These are phyloP conservation scores for Geotrypetes seraphini DNA, from an alignment of 2,797 vertebrate species.

Conservation along the genomic window DNA sequence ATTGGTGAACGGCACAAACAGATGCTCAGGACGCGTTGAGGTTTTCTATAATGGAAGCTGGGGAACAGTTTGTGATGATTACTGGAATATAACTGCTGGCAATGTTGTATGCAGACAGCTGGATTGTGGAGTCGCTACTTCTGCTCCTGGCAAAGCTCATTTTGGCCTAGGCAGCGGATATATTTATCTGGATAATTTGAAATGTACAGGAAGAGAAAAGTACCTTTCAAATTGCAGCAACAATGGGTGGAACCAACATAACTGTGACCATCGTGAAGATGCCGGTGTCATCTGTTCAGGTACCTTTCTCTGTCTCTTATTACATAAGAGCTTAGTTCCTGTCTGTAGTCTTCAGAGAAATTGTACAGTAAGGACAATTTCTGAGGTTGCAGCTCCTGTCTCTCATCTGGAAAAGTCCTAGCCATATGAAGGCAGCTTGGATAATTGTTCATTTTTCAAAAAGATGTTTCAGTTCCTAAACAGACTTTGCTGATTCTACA, in stretches of 20 bases:
- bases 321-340: too few relatives aligned
- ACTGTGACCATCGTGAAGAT: conserved; percentile 2
- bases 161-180: background rate
- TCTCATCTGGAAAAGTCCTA: too few relatives aligned
- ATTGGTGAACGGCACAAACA: background rate
- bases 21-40: background rate
- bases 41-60: background rate
- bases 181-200: background rate
- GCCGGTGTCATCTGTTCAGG: background rate
- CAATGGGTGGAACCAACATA: background rate
- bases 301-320: too few relatives aligned
- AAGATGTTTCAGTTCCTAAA: too few relatives aligned
- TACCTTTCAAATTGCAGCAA: background rate
- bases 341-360: too few relatives aligned
- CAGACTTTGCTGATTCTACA: too few relatives aligned
- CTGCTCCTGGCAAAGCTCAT: background rate
- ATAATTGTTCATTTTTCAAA: too few relatives aligned
- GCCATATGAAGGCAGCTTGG: too few relatives aligned
- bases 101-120: background rate
- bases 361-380: too few relatives aligned
- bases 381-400: too few relatives aligned
- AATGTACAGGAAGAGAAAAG: background rate
- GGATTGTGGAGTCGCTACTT: background rate
- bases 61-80: conserved; percentile 4
- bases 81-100: background rate